These are phyloP conservation scores for Parelbella ahira DNA, from an alignment of 2,888 invertebrate genomes.

Conservation along the genomic window DNA sequence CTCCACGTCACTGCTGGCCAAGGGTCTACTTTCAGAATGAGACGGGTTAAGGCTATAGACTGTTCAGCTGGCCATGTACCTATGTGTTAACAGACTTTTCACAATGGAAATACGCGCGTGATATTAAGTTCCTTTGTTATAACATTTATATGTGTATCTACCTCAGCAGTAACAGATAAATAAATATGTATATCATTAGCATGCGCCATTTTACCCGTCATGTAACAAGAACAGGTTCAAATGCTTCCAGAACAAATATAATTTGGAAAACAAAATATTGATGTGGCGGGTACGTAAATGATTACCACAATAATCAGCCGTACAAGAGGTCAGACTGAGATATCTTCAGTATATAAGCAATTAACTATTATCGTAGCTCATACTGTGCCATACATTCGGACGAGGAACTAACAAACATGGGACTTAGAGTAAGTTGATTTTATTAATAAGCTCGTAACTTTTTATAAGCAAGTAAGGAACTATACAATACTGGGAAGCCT, in stretches of 20 bases:
- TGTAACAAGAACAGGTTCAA: too few species aligned
- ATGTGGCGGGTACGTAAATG: not conserved
- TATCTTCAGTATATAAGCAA: constrained; percentile 14
- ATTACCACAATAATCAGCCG: constrained; percentile 1
- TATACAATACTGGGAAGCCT: too few species aligned
- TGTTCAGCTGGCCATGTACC: too few species aligned
- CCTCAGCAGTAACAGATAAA: too few species aligned
- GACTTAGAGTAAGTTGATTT: constrained; percentile 4
- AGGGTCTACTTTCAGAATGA: too few species aligned
- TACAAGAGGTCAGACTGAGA: constrained; percentile 8
- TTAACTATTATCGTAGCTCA: not conserved
- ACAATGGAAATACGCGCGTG: too few species aligned
- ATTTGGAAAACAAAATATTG: constrained; percentile 17
- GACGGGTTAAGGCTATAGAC: too few species aligned
- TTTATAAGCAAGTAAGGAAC: not conserved
- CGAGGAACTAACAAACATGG: constrained; percentile 9
- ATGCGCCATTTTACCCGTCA: not conserved
- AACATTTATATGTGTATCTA: too few species aligned
- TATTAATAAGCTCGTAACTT: not conserved
- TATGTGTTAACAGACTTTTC: too few species aligned
- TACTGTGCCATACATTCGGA: constrained; percentile 6
- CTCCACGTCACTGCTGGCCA: too few species aligned
- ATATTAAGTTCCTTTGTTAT: too few species aligned
- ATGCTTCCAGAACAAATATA: too few species aligned
- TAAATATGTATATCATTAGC: not conserved